These are phyloP conservation scores for Turdus rufiventris DNA, from an alignment of 2,113 vertebrate genomes.

Conservation along the genomic window DNA sequence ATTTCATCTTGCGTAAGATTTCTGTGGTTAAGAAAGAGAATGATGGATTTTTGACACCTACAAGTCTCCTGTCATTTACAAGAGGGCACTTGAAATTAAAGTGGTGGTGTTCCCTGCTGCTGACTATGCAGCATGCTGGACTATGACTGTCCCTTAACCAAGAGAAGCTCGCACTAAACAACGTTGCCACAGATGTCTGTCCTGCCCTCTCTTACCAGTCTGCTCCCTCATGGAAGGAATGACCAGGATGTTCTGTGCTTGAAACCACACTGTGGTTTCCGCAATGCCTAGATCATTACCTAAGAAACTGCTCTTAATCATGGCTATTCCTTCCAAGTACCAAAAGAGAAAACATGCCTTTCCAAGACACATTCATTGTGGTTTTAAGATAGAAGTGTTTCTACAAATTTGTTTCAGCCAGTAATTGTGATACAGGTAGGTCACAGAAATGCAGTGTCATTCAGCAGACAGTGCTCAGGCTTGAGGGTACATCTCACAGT, in stretches of 20 bases:
- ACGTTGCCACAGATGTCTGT: not conserved
- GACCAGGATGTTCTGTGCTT: not conserved
- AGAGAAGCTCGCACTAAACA: not conserved
- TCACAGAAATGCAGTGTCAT: not conserved
- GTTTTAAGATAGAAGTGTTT: not conserved
- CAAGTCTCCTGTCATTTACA: not conserved
- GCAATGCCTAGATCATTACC: not conserved
- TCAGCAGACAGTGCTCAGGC: not conserved
- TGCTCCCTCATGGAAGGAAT: not conserved
- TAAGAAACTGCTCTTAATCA: not conserved
- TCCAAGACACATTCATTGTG: not conserved
- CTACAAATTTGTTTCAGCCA: not conserved
- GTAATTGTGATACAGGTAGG: not conserved
- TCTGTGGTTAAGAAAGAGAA: not conserved
- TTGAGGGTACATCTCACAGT: not conserved
- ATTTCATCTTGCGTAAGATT: not conserved
- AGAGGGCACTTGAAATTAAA: not conserved
- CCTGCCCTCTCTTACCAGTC: not conserved
- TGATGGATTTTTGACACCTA: slow-evolving; percentile 23
- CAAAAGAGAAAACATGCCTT: not conserved
- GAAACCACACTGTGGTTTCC: not conserved
- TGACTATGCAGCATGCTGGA: not conserved
- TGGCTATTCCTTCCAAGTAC: not conserved
- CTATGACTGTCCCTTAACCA: not conserved
- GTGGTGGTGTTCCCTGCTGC: not conserved